Evolutionary conservation across 2,888 invertebrate species (phyloP).

Genomic region (Aspidapion aeneum): DNA sequence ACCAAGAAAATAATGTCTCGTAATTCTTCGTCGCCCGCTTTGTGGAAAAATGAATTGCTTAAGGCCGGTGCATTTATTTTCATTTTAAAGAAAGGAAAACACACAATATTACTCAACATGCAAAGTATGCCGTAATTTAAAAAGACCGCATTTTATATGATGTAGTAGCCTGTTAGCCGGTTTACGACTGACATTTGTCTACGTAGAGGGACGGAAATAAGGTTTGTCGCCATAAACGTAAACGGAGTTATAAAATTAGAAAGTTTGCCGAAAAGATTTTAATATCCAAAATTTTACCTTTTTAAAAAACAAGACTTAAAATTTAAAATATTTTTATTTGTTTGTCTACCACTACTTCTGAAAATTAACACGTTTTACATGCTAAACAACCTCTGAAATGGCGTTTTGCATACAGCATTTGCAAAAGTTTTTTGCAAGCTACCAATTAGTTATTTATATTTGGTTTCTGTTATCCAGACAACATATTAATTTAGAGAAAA

Average conservation of each 20-base stretch:
- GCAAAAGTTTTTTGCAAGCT: too few species aligned
- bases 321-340: too few species aligned
- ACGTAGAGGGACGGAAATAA: not conserved
- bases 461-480: too few species aligned
- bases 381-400: too few species aligned
- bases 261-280: not conserved
- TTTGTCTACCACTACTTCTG: too few species aligned
- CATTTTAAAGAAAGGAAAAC: not conserved
- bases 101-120: not conserved
- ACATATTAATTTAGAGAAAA: too few species aligned
- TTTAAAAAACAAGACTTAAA: not conserved
- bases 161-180: not conserved
- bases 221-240: not conserved
- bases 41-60: not conserved
- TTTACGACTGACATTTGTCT: not conserved
- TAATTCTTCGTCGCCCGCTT: too few species aligned
- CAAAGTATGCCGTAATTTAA: not conserved
- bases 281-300: not conserved
- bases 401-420: too few species aligned
- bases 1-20: too few species aligned
- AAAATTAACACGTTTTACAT: too few species aligned
- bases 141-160: not conserved
- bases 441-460: too few species aligned
- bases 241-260: not conserved
- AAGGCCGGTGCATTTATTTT: not conserved